Evolutionary conservation across 2,888 invertebrate species (phyloP), one percentile per base, ranked within the genome.

Genomic region (Apantesis nais): DNA sequence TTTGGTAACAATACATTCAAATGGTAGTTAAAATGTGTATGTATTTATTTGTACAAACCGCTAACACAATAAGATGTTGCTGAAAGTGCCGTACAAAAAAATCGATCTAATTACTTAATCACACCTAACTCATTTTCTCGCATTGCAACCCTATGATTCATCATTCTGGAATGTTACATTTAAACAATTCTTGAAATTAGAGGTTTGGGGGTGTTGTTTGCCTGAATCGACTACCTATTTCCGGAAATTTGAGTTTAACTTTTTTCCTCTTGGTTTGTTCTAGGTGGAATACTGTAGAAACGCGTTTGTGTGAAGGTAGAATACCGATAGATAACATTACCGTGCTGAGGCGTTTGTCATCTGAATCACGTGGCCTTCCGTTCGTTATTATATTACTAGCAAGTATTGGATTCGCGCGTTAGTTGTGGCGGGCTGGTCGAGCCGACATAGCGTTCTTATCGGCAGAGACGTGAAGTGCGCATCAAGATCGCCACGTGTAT

Each of bases 291-390:
- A 19, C 19, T 44, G 19, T 44, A n/a, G n/a, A n/a, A n/a, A n/a
- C n/a, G n/a, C n/a, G n/a, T n/a, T n/a, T n/a, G n/a, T n/a, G n/a
- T n/a, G n/a, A n/a, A n/a, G n/a, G n/a, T n/a, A n/a, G n/a, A n/a
- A n/a, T n/a, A n/a, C n/a, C n/a, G n/a, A n/a, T n/a, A n/a, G n/a
- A n/a, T n/a, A n/a, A n/a, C n/a, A n/a, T n/a, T n/a, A n/a, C n/a
- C n/a, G n/a, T n/a, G n/a, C 84, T 75, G 89, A 86, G 88, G 89
- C 89, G 90, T 92, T 90, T 92, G 92, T 92, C 93, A 92, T 92
- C 91, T 87, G 89, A 88, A 92, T 94, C 94, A 94, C 94, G 93
- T 93, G 94, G 91, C 89, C 89, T 89, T 89, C 90, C 88, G 88
- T 86, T 89, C 87, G 88, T 90, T 92, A 90, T 90, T 90, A 89